A percentile compares a stretch with the other conserved stretches of the same genome.
Conservation (phyloP, 2,113 vertebrate species). For the Anthoscopus minutus region DNA sequence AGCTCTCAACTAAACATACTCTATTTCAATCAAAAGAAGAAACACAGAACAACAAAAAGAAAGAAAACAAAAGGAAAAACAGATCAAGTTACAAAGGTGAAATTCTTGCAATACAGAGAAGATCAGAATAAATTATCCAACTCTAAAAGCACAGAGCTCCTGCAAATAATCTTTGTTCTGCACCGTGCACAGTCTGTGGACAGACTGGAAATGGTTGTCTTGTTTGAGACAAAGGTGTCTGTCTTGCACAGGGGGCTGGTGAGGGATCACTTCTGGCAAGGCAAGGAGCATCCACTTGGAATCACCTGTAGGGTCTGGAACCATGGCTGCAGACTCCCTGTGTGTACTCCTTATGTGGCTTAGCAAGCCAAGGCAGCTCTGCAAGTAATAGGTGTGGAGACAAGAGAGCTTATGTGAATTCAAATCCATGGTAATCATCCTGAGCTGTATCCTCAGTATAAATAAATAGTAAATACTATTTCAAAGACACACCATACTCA, state of each 20-base stretch:
- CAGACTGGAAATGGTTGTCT: not conserved
- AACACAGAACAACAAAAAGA: too few species aligned
- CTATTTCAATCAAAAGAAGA: not conserved
- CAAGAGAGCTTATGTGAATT: not conserved
- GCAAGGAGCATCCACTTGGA: not conserved
- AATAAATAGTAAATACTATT: not conserved
- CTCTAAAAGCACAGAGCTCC: not conserved
- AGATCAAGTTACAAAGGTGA: not conserved
- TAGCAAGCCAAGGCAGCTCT: not conserved
- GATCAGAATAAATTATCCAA: not conserved
- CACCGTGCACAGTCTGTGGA: not conserved
- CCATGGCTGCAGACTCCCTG: not conserved
- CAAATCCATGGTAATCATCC: not conserved
- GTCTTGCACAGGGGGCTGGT: not conserved
- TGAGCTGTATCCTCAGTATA: not conserved
- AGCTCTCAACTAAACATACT: not conserved
- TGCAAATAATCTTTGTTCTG: not conserved
- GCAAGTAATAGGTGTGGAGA: not conserved
- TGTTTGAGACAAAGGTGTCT: not conserved
- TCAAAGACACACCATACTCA: not conserved
- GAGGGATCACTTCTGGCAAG: not conserved
- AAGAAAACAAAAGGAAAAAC: too few species aligned
- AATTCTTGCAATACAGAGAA: not conserved
- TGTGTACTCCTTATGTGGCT: accelerated
- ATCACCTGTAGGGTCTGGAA: not conserved